Evolutionary conservation across 1,140 invertebrate genomes (phyloP).

Genomic region (Alviniconcha marisindica): DNA sequence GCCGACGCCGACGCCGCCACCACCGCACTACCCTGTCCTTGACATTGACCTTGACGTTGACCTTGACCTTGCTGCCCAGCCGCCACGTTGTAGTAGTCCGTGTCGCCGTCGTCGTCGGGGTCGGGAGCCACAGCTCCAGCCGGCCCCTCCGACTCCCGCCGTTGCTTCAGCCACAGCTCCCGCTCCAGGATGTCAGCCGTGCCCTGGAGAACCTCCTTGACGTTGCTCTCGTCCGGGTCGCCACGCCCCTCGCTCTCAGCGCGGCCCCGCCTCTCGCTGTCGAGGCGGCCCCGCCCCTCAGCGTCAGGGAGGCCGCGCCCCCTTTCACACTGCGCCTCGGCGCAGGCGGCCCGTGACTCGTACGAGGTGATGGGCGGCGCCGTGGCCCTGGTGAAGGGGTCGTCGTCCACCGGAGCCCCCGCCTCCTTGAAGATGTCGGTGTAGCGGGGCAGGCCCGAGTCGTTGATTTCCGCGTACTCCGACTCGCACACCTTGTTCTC

Average conservation of each 20-base stretch:
- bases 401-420: background rate
- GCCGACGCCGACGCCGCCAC: background rate
- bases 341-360: slow-evolving; percentile 10
- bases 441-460: slow-evolving; percentile 47
- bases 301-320: background rate
- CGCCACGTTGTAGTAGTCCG: slow-evolving; percentile 34
- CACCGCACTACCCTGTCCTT: background rate
- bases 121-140: too few species aligned
- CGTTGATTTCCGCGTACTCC: slow-evolving; percentile 50
- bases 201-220: slow-evolving; percentile 41
- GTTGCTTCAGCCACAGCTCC: background rate
- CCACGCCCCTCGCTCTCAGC: background rate
- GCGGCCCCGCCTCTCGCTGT: too few species aligned
- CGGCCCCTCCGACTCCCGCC: too few species aligned
- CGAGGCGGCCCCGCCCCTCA: background rate
- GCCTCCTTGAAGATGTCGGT: slow-evolving; percentile 51
- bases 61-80: background rate
- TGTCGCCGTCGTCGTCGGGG: background rate
- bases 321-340: too few species aligned
- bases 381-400: slow-evolving; percentile 47
- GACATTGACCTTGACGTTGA: too few species aligned
- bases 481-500: slow-evolving; percentile 43
- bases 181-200: slow-evolving; percentile 39
- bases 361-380: slow-evolving; percentile 46
- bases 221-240: slow-evolving; percentile 18